These are phyloP conservation scores for Cichlasoma orientale DNA, from an alignment of 2,797 vertebrate genomes.

Conservation along the genomic window DNA sequence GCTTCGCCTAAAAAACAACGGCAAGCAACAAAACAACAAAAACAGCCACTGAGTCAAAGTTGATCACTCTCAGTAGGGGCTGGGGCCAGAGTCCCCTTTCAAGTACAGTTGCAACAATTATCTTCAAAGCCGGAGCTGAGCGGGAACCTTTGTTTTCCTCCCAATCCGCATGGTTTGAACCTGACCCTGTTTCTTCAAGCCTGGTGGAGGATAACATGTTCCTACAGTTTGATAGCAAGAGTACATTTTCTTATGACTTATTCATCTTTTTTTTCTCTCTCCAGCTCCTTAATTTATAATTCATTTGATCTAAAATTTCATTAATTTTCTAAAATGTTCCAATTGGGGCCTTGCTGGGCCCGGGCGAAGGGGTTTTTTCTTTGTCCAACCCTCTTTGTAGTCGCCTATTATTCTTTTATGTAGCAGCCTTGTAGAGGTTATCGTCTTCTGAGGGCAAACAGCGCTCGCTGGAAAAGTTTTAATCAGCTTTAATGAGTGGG, in stretches of 20 bases:
- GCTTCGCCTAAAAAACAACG: constrained; percentile 42
- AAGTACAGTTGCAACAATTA: constrained; percentile 79
- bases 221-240: constrained; percentile 81
- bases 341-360: constrained; percentile 80
- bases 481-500: constrained; percentile 85
- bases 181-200: constrained; percentile 82
- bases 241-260: constrained; percentile 84
- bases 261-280: constrained; percentile 77
- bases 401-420: constrained; percentile 84
- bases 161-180: constrained; percentile 77
- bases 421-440: constrained; percentile 83
- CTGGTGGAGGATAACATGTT: constrained; percentile 81
- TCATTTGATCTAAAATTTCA: constrained; percentile 89
- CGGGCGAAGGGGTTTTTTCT: constrained; percentile 70
- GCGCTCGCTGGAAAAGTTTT: constrained; percentile 79
- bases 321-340: constrained; percentile 90
- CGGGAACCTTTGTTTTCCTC: constrained; percentile 82
- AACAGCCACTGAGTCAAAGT: constrained; percentile 69
- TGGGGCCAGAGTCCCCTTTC: constrained; percentile 74
- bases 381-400: constrained; percentile 83
- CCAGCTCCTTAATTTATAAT: constrained; percentile 83
- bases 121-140: constrained; percentile 75
- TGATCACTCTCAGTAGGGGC: constrained; percentile 65
- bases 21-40: constrained; percentile 67
- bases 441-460: constrained; percentile 82